Evolutionary conservation across 2,797 vertebrate species (phyloP).

Genomic region (Amniataba percoides): DNA sequence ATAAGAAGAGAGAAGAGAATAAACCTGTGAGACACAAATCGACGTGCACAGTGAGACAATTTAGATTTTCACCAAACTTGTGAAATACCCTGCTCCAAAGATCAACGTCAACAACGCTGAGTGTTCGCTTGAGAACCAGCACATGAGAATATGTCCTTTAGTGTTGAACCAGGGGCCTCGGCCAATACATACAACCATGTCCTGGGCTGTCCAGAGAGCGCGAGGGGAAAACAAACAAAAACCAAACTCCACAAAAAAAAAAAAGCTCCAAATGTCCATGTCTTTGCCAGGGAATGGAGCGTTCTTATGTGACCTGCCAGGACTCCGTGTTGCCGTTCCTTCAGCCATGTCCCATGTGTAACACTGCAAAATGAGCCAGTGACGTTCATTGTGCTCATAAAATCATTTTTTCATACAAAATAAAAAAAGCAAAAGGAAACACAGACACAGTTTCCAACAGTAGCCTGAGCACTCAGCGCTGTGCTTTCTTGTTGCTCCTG

Average conservation of each 20-base stretch:
- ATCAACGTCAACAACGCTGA: conserved; percentile 4
- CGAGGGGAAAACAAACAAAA: conserved; percentile 70
- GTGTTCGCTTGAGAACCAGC: conserved; percentile 23
- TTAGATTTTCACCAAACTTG: conserved; percentile 2
- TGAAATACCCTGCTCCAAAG: conserved; percentile 18
- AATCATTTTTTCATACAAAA: neutral
- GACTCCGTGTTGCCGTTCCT: conserved; percentile 37
- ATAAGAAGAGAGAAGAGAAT: too few species aligned
- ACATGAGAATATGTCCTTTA: conserved; percentile 61
- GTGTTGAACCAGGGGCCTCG: conserved; percentile 34
- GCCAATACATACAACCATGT: conserved; percentile 71
- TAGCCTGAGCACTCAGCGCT: neutral
- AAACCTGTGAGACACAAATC: neutral
- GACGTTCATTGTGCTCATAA: neutral
- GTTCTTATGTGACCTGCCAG: conserved; percentile 39
- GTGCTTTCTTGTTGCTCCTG: neutral
- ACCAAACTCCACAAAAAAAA: conserved; percentile 27
- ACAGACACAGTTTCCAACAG: neutral
- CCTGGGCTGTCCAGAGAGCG: conserved; percentile 52
- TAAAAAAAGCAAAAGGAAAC: neutral
- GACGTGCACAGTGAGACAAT: rapidly evolving
- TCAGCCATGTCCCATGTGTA: conserved; percentile 17
- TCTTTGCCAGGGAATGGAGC: conserved; percentile 41
- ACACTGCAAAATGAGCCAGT: conserved; percentile 8
- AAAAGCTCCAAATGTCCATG: conserved; percentile 35